Evolutionary conservation across 2,113 vertebrate genomes (phyloP), one percentile per base, ranked within the genome.

Genomic region (Oryzias curvinotus): DNA sequence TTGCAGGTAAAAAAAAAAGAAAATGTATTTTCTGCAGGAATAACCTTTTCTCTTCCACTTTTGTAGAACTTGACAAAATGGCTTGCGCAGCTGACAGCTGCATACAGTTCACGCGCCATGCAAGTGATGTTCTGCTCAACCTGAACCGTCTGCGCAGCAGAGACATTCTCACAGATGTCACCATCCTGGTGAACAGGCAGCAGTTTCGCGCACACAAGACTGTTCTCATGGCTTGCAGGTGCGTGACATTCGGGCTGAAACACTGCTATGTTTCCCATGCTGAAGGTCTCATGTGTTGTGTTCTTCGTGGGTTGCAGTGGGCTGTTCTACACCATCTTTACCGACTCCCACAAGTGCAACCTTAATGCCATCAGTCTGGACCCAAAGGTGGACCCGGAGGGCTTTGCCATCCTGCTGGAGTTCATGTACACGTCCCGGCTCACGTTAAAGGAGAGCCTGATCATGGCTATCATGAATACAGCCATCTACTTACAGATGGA

Each of bases 221-320:
- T 0, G 95, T 99, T 48, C 93, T 99, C 71, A 99, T 99, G 97
- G 96, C 96, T 81, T 99, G 97, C 95, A 99, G 97, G 97, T 98
- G 79, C 86, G 89, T 73, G 41, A 52, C 14, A 4, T 36, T 71
- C 14, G 14, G 66, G 57, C 16, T 15, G 4, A 7, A 7, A 36
- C 36, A 36, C 36, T 36, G 8, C 36, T 2, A 12, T 13, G 36
- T 12, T 10, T 36, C 48, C 43, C 50, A 7, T 55, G 36, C 13
- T 14, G 0, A 46, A 1, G n/a, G 60, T 56, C 17, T 46, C 54
- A 10, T 67, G 3, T 36, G 1, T 57, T 23, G 14, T 62, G 41
- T 57, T 3, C 52, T 19, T 30, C 19, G 13, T 67, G n/a, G 50
- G 25, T 19, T 73, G 1, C 86, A 99, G 97, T 62, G 96, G 97